A percentile compares a stretch with the other conserved stretches of the same genome.
Evolutionary conservation across 2,797 vertebrate species (phyloP).

Genomic region (Pseudochromis fuscus): DNA sequence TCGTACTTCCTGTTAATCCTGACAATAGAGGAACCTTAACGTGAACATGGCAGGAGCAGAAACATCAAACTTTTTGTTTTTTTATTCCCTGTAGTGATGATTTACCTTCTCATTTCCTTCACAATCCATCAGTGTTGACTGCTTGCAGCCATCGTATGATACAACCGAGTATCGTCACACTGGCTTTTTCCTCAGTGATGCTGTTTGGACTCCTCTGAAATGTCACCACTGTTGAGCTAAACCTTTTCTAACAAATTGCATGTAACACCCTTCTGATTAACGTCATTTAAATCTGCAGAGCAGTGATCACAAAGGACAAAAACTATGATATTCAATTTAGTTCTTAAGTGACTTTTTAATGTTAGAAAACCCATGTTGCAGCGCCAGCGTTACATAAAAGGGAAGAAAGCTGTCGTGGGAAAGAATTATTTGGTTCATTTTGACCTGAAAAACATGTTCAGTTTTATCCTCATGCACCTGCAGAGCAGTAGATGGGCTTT

Average conservation of each 20-base stretch:
- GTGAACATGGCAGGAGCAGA: neutral
- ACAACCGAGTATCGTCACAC: neutral
- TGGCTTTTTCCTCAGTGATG: neutral
- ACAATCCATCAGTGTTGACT: conserved; percentile 6
- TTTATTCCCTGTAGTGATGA: neutral
- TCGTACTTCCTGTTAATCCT: no score
- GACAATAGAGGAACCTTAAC: no score
- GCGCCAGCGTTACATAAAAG: neutral
- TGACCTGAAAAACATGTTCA: conserved; percentile 59
- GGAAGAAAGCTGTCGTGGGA: conserved; percentile 4
- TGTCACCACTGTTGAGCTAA: conserved; percentile 23
- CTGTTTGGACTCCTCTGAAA: conserved; percentile 26
- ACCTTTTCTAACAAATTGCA: conserved; percentile 16
- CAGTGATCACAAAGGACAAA: conserved; percentile 11
- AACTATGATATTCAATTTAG: conserved; percentile 5
- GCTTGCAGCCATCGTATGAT: neutral
- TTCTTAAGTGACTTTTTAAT: conserved; percentile 8
- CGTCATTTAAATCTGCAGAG: conserved; percentile 5
- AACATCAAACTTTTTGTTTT: conserved; percentile 1
- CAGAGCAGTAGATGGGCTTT: conserved; percentile 76
- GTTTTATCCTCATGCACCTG: conserved; percentile 61
- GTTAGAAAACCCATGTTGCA: conserved; percentile 1
- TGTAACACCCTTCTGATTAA: conserved; percentile 30
- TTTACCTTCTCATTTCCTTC: neutral
- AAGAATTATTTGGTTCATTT: conserved; percentile 65